Conservation (phyloP, 2,797 vertebrate species). For the Myotis daubentonii region DNA sequence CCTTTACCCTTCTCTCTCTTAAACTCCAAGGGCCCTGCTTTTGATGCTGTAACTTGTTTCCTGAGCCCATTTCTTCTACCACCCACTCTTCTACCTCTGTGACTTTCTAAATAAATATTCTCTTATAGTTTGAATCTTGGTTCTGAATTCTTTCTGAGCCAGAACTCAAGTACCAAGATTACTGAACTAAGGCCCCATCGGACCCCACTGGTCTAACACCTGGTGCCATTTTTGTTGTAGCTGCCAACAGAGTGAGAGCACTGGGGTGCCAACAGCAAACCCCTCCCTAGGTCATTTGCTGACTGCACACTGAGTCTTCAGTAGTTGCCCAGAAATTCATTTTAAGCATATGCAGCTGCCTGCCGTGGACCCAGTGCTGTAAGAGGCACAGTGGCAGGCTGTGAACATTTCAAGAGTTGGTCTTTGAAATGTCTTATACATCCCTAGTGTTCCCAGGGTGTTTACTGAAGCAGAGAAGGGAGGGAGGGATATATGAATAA, state of each 20-base stretch:
- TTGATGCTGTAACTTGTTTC: background rate
- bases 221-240: background rate
- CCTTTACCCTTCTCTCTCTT: background rate
- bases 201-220: background rate
- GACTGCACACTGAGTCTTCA: background rate
- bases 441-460: background rate
- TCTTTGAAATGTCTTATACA: background rate
- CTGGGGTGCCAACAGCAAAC: background rate
- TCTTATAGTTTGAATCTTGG: background rate
- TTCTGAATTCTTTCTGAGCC: background rate
- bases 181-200: background rate
- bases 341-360: background rate
- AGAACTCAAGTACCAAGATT: background rate
- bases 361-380: background rate
- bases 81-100: background rate
- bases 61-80: background rate
- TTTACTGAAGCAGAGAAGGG: background rate
- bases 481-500: background rate
- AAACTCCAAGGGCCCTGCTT: background rate
- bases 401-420: background rate
- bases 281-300: background rate
- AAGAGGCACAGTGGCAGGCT: background rate
- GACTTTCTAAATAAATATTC: background rate
- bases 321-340: background rate
- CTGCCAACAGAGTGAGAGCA: background rate